Percentiles rank a stretch among this genome's conserved stretches.
Conservation (phyloP, 2,888 invertebrate species). For the Pteria penguin region DNA sequence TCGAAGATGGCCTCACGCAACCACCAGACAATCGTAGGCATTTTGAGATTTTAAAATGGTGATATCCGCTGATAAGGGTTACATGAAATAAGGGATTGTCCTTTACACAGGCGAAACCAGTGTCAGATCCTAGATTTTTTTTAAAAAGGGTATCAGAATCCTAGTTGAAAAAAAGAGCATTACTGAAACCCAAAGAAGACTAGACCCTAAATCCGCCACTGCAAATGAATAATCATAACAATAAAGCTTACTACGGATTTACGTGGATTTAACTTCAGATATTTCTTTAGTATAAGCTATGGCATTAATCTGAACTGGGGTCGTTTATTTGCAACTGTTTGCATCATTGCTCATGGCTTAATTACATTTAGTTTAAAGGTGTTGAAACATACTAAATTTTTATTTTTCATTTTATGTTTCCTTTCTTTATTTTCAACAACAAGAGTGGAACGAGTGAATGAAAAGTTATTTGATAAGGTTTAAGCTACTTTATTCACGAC, state of each 20-base stretch:
- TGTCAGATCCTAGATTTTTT: too few relatives aligned
- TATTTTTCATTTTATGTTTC: background rate
- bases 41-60: slow-evolving; percentile 11
- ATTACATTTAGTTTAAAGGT: background rate
- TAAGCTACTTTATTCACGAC: slow-evolving; percentile 17
- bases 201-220: too few relatives aligned
- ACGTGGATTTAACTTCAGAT: background rate
- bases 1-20: slow-evolving; percentile 18
- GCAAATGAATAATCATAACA: background rate
- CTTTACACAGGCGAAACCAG: background rate
- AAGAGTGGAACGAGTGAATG: slow-evolving; percentile 11
- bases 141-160: too few relatives aligned
- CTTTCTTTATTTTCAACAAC: background rate
- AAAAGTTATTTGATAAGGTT: slow-evolving; percentile 17
- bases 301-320: background rate
- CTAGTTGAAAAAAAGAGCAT: too few relatives aligned
- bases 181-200: too few relatives aligned
- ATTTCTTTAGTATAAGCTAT: background rate
- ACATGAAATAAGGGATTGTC: slow-evolving; percentile 8
- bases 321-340: background rate
- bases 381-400: background rate
- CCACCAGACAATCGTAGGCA: slow-evolving; percentile 6
- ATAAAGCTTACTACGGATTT: background rate
- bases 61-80: slow-evolving; percentile 36
- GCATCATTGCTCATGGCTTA: background rate